These are phyloP conservation scores for Australoheros facetus DNA, from an alignment of 2,797 vertebrate genomes.

Conservation along the genomic window DNA sequence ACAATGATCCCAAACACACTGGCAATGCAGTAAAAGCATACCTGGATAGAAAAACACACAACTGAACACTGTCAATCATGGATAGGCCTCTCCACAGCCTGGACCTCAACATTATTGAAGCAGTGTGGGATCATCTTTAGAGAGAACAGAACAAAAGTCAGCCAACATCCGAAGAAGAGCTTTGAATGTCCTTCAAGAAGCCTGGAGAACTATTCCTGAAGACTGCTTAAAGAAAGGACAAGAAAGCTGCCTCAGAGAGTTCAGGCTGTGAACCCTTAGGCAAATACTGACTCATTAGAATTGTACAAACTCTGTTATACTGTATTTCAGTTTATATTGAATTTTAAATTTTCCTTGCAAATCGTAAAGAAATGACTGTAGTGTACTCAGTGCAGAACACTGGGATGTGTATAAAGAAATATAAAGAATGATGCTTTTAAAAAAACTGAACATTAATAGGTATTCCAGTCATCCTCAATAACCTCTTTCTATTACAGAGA, in stretches of 20 bases:
- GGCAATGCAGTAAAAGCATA: no score
- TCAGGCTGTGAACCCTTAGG: no score
- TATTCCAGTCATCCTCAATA: background rate
- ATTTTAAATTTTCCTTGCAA: background rate
- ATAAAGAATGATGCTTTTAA: background rate
- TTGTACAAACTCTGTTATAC: no score
- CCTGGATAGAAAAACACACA: background rate
- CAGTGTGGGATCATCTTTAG: background rate
- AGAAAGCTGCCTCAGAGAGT: no score
- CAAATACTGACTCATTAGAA: no score
- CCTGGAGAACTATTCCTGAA: background rate
- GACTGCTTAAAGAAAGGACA: no score
- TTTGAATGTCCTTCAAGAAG: background rate
- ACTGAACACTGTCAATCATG: background rate
- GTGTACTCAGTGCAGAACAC: background rate
- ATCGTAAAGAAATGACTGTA: background rate
- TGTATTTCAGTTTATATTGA: background rate
- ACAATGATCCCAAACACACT: no score
- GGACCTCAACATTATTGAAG: background rate
- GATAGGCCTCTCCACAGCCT: background rate
- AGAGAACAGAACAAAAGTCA: background rate
- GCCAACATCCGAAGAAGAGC: background rate
- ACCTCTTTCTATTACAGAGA: conserved; percentile 74
- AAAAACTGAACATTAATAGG: background rate
- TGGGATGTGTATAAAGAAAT: background rate